Base-by-base conservation (phyloP, 2,888 invertebrate species). In the Polydrusus tereticollis region DNA sequence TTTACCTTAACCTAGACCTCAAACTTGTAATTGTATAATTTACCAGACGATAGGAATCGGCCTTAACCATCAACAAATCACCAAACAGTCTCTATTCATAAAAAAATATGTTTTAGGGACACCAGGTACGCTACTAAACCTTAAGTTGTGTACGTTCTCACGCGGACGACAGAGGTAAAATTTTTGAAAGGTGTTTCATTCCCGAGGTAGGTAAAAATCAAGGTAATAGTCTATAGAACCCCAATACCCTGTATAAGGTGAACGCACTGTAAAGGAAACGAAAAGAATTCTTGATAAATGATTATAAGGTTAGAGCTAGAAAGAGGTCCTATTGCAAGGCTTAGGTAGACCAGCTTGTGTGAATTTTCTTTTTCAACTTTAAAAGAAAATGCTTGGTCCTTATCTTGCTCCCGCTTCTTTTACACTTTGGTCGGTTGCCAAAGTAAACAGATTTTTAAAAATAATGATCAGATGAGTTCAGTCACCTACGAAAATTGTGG, bases 281-380 rank as follows among this genome's bases (percentile, higher is more conserved):
- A 50, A 71, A 64, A 67, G 66, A 60, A 67, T 67, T 50, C 62
- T 67, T 72, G 66, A 72, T 72, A 72, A 72, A 72, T 66, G 62
- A 67, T 67, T 66, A 72, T 66, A 55, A 1, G 26, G 43, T 36
- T 33, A 16, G 33, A 62, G 62, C 60, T 60, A 60, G 23, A 55
- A 57, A 66, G 55, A 12, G 14, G 7, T 38, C 12, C 1, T 43
- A n/a, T 14, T 70, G 29, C 67, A 62, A 62, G 60, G 41, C 66
- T 55, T 67, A 47, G 62, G 60, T 47, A 10, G 3, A 41, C n/a
- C n/a, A n/a, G n/a, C n/a, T n/a, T n/a, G n/a, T n/a, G n/a, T n/a
- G n/a, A n/a, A n/a, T n/a, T n/a, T n/a, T n/a, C n/a, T n/a, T n/a
- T n/a, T n/a, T n/a, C n/a, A n/a, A n/a, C n/a, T n/a, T n/a, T n/a